A percentile compares a stretch with the other conserved stretches of the same genome.
These are phyloP conservation scores for Diphyllodes magnificus DNA, from an alignment of 2,113 vertebrate genomes.

Conservation along the genomic window DNA sequence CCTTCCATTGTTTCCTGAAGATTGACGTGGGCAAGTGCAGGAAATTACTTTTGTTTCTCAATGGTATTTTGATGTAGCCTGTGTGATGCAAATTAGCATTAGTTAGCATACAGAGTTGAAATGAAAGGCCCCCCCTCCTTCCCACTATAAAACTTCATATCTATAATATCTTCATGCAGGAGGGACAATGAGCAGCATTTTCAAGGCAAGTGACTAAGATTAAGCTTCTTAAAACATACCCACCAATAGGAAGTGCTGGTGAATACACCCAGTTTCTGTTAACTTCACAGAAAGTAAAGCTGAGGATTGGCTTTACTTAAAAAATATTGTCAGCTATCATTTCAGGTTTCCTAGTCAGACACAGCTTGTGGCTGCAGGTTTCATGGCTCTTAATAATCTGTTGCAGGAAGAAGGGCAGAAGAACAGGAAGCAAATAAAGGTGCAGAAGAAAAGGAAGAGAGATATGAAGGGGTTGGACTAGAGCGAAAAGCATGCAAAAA, in stretches of 20 bases:
- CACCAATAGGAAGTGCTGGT: background rate
- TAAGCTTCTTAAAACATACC: background rate
- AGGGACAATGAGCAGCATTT: background rate
- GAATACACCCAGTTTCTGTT: background rate
- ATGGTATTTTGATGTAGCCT: background rate
- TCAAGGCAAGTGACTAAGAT: background rate
- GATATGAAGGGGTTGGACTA: background rate
- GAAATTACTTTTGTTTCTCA: background rate
- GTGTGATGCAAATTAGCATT: background rate
- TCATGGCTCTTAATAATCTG: background rate
- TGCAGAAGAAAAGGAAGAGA: background rate
- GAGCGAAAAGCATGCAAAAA: background rate
- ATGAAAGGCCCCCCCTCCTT: accelerated
- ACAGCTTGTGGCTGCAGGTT: background rate
- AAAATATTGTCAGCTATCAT: background rate
- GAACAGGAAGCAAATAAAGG: background rate
- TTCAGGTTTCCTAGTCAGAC: background rate
- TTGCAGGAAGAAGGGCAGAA: background rate
- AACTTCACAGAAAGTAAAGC: background rate
- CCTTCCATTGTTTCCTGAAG: background rate
- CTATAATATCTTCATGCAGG: background rate
- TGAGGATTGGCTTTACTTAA: background rate
- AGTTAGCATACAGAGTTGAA: background rate
- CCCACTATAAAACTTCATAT: background rate
- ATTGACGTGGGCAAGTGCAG: accelerated